Evolutionary conservation across 2,797 vertebrate genomes (phyloP).

Genomic region (Lepidocolaptes lacrymiger): DNA sequence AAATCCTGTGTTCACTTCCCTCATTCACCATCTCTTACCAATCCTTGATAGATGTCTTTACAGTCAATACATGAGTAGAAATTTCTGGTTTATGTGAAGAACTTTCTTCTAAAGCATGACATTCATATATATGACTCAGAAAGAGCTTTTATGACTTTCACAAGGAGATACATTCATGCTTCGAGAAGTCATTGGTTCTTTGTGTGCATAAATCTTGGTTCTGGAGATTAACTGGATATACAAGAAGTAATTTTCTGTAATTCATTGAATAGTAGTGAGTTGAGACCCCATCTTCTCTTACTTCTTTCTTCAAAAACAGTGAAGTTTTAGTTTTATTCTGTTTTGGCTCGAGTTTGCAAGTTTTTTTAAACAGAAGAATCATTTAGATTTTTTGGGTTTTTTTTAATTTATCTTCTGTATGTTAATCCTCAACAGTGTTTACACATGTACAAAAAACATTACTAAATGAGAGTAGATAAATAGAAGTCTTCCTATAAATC

Average conservation of each 20-base stretch:
- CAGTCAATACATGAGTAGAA: background rate
- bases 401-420: background rate
- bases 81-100: background rate
- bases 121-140: background rate
- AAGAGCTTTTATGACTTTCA: background rate
- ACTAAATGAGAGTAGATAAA: background rate
- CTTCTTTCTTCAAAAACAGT: background rate
- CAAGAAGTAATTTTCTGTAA: background rate
- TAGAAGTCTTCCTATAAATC: background rate
- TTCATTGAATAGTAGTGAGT: fast-evolving
- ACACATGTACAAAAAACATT: background rate
- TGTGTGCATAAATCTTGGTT: background rate
- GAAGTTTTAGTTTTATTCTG: background rate
- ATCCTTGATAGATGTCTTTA: background rate
- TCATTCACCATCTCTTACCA: background rate
- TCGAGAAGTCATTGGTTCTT: background rate
- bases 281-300: background rate
- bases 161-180: background rate
- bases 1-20: background rate
- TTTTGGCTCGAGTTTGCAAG: background rate
- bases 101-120: background rate
- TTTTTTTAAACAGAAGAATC: background rate
- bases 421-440: background rate
- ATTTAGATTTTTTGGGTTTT: background rate
- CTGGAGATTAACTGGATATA: background rate